Evolutionary conservation across 2,797 vertebrate species (phyloP), one percentile per base, ranked within the genome.

Genomic region (Tragopan temminckii): DNA sequence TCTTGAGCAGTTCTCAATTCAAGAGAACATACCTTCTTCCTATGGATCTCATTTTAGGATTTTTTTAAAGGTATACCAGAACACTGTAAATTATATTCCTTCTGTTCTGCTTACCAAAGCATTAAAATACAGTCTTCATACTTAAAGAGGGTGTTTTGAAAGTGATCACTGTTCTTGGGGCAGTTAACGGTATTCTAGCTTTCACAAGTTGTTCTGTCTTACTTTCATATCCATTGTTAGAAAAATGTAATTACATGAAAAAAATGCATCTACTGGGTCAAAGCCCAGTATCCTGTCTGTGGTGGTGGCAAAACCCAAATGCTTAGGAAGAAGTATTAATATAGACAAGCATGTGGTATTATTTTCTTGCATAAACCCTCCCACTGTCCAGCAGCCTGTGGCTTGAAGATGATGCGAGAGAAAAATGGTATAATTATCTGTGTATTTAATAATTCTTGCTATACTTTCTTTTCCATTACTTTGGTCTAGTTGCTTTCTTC

Each of bases 381-480:
- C 38, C 8, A 14, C 24, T 10, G 7, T 76, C 12, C 50, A 89
- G 38, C 55, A 94, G 57, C 53, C 45, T 33, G 25, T 64, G 40
- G 61, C 25, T 87, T 79, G 55, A 89, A 63, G 9, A 20, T 57
- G 71, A 67, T 31, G 64, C 43, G 4, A 67, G 61, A 89, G 63
- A 74, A 85, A 64, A 85, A 52, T 14, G 40, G 11, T 25, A 88
- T 74, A 24, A 14, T 10, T 76, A 13, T 55, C 27, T 67, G 27
- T 52, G 24, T 85, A 48, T 83, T 89, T 77, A 85, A 36, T 89
- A 95, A 63, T 67, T 40, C 43, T 77, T 92, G 40, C 33, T 83
- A 9, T 80, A 48, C 15, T 61, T 94, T 80, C 66, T 59, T 31
- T 77, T 58, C 33, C 25, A 7, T 67, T 80, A 43, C 25, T 89